phyloP scores from a whole-genome alignment of 2,888 invertebrate genomes.

The Perizoma flavofasciatum region DNA sequence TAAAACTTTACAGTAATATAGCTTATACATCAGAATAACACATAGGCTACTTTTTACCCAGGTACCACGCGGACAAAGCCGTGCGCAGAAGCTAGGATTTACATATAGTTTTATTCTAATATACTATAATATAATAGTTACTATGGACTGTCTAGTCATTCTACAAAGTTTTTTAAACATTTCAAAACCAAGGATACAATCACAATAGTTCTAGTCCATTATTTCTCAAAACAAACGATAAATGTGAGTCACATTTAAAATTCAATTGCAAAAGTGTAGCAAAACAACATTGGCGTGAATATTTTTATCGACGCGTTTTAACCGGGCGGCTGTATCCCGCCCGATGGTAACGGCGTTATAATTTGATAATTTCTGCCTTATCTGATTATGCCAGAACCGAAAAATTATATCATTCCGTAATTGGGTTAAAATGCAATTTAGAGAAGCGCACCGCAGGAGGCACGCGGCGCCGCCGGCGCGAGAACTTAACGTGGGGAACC shows the following conservation, averaged over 20 bases:
- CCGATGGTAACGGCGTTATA: slow-evolving; percentile 68
- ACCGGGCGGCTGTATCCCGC: slow-evolving; percentile 57
- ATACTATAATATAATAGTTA: too few relatives aligned
- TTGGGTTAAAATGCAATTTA: slow-evolving; percentile 83
- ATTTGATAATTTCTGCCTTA: slow-evolving; percentile 78
- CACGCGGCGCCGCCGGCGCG: slow-evolving; percentile 52
- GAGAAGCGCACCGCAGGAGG: slow-evolving; percentile 74
- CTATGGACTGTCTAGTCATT: too few relatives aligned
- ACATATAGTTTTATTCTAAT: too few relatives aligned
- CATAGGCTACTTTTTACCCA: too few relatives aligned
- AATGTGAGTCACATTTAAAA: slow-evolving; percentile 22
- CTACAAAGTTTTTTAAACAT: too few relatives aligned
- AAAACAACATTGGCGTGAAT: slow-evolving; percentile 42
- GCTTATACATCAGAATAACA: too few relatives aligned
- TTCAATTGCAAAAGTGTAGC: slow-evolving; percentile 30
- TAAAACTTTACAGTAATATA: too few relatives aligned
- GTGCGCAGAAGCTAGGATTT: too few relatives aligned
- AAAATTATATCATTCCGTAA: slow-evolving; percentile 81
- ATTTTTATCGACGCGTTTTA: slow-evolving; percentile 47
- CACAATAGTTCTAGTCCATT: too few relatives aligned
- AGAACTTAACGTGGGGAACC: slow-evolving; percentile 45
- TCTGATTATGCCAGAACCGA: slow-evolving; percentile 80
- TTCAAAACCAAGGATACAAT: too few relatives aligned
- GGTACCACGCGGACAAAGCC: too few relatives aligned
- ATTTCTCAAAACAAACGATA: slow-evolving; percentile 6